Evolutionary conservation across 1,140 invertebrate genomes (phyloP).

Genomic region (Phocides pigmalion): DNA sequence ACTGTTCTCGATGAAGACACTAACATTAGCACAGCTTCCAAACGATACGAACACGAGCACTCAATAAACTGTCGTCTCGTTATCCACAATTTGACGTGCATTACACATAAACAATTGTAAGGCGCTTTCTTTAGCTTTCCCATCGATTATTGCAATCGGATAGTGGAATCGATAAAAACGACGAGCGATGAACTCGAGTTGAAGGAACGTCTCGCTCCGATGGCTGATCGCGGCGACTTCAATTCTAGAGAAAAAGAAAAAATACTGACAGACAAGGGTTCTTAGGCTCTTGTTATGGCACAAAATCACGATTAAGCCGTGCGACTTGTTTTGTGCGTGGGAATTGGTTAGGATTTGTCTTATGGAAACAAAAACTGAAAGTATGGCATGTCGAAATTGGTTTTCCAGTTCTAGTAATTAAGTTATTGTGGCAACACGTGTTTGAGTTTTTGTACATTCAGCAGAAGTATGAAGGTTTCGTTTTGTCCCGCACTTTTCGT

Average conservation of each 20-base stretch:
- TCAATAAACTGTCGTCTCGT: slow-evolving; percentile 15
- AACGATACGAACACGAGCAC: neutral
- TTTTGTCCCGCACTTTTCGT: neutral
- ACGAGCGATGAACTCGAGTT: slow-evolving; percentile 73
- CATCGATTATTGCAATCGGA: slow-evolving; percentile 54
- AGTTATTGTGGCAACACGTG: slow-evolving; percentile 6
- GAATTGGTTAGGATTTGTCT: slow-evolving; percentile 27
- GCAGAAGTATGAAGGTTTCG: neutral
- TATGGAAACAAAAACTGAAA: slow-evolving; percentile 2
- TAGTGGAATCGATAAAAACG: slow-evolving; percentile 52
- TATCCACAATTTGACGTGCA: slow-evolving; percentile 17
- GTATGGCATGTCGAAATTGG: slow-evolving; percentile 17
- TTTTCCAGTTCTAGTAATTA: slow-evolving; percentile 16
- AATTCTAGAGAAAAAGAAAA: slow-evolving; percentile 25
- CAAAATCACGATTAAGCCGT: slow-evolving; percentile 31
- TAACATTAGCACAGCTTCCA: neutral
- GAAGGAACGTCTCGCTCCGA: slow-evolving; percentile 74
- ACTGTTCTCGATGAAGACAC: neutral
- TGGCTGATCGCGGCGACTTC: slow-evolving; percentile 51
- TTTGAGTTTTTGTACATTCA: neutral
- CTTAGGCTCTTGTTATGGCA: slow-evolving; percentile 14
- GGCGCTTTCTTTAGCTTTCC: slow-evolving; percentile 57
- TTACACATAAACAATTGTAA: slow-evolving; percentile 30
- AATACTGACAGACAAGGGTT: slow-evolving; percentile 15
- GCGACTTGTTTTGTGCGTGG: slow-evolving; percentile 31